Base-by-base conservation (phyloP, 2,113 vertebrate species). In the Atractosteus spatula region DNA sequence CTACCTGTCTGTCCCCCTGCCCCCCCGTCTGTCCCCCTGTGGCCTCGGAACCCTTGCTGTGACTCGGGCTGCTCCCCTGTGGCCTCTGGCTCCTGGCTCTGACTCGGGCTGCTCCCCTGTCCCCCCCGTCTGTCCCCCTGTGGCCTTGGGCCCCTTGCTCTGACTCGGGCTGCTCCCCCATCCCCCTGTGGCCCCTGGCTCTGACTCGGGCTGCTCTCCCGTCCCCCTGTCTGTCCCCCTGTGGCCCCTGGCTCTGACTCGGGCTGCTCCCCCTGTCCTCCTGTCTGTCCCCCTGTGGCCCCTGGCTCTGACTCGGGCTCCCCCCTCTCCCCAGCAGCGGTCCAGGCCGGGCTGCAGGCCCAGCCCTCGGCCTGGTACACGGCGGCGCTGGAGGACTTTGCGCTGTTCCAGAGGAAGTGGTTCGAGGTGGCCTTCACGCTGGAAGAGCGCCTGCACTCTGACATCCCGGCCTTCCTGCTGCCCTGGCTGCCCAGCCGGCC, bases 401-500 rank as follows among this genome's bases (percentile, higher is more conserved):
- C 96, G 0, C 85, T 96, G 62, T 99, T 99, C 88, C 97, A 99
- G 87, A 93, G 94, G 79, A 98, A 96, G 74, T 99, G 97, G 97
- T 98, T 99, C 41, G 97, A 99, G 85, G 97, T 99, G 81, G 96
- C 97, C 0, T 95, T 99, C 10, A 92, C 94, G 74, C 85, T 95
- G 6, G 97, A 99, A 85, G 97, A 99, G 83, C 92, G 89, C 2
- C 85, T 94, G 8, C 93, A 96, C 69, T 96, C 95, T 0, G 96
- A 99, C 75, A 95, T 99, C 41, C 97, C 97, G 0, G 91, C 92
- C 0, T 99, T 99, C 80, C 88, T 99, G 13, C 84, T 98, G 84
- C 97, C 97, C 16, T 97, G 97, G 96, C 86, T 99, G 76, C 97
- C 97, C 77, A 99, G 97, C 82, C 93, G 97, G 77, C 96, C 97